Conservation (phyloP, 1,140 invertebrate genomes). For the Lasioglossum baleicum region DNA sequence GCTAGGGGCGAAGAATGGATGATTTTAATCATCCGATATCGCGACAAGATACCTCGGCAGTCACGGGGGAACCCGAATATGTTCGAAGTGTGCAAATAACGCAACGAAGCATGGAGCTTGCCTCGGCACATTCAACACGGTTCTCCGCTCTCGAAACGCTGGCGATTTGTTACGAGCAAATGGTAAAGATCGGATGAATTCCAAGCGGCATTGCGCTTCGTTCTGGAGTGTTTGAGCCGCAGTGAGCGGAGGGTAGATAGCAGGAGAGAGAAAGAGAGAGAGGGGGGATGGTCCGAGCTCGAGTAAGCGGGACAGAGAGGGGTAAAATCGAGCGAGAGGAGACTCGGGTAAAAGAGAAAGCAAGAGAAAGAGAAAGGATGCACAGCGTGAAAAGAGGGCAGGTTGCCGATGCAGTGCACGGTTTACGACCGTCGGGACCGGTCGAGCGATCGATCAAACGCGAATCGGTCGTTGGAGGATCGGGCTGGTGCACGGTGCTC, state of each 20-base stretch:
- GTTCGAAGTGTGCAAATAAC: conserved; percentile 41
- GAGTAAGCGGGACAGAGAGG: neutral
- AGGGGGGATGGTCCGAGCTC: too few relatives aligned
- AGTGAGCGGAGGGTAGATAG: conserved; percentile 11
- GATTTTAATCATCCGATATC: conserved; percentile 15
- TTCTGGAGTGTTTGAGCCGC: conserved; percentile 25
- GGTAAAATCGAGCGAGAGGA: neutral
- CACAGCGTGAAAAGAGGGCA: conserved; percentile 11
- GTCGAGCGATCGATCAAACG: conserved; percentile 62
- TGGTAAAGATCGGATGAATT: conserved; percentile 44
- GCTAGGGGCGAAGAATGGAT: neutral
- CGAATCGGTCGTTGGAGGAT: conserved; percentile 58
- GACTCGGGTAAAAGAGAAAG: neutral
- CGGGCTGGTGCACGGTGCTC: conserved; percentile 20
- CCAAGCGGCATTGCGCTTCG: conserved; percentile 25
- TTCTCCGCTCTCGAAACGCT: conserved; percentile 37
- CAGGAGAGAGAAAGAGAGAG: conserved; percentile 19
- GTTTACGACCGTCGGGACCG: conserved; percentile 53
- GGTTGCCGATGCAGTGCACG: conserved; percentile 26
- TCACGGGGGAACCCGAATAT: neutral
- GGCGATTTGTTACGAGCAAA: conserved; percentile 59
- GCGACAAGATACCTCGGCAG: conserved; percentile 4
- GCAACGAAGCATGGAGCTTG: conserved; percentile 36
- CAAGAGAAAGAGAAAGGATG: conserved; percentile 11
- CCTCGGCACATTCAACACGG: conserved; percentile 45